Percentiles rank a stretch among this genome's conserved stretches.
These are phyloP conservation scores for Puntigrus tetrazona DNA, from an alignment of 2,113 vertebrate species.

Conservation along the genomic window DNA sequence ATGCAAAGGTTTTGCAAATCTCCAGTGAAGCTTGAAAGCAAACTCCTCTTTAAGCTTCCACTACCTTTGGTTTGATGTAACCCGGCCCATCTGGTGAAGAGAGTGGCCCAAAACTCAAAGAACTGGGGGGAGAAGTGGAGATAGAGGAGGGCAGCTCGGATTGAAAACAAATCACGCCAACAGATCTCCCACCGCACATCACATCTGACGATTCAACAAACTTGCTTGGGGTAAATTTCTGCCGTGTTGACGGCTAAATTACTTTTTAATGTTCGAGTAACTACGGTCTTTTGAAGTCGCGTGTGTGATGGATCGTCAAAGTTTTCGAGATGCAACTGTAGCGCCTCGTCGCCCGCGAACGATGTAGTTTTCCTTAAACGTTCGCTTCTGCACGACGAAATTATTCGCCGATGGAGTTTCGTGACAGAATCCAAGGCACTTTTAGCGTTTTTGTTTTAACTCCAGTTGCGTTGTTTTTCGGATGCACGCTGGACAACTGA, in stretches of 20 bases:
- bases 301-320: slow-evolving; percentile 71
- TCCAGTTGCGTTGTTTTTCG: slow-evolving; percentile 45
- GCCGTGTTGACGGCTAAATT: background rate
- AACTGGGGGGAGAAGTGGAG: slow-evolving; percentile 54
- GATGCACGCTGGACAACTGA: slow-evolving; percentile 44
- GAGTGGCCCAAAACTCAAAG: slow-evolving; percentile 73
- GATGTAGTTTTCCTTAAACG: slow-evolving; percentile 44
- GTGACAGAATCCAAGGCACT: background rate
- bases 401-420: slow-evolving; percentile 53
- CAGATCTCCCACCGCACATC: slow-evolving; percentile 69
- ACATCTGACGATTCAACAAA: slow-evolving; percentile 56
- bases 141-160: slow-evolving; percentile 62
- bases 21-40: slow-evolving; percentile 26
- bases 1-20: background rate
- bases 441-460: slow-evolving; percentile 38
- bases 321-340: slow-evolving; percentile 60
- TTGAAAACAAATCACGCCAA: slow-evolving; percentile 77
- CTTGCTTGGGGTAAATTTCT: slow-evolving; percentile 13
- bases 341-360: slow-evolving; percentile 49
- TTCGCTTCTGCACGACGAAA: background rate
- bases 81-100: slow-evolving; percentile 76
- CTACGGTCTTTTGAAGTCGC: slow-evolving; percentile 17
- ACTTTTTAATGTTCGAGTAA: slow-evolving; percentile 47
- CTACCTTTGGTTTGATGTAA: slow-evolving; percentile 65
- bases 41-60: slow-evolving; percentile 5